Conservation (phyloP, 1,140 invertebrate species). For the Drosophila tropicalis region DNA sequence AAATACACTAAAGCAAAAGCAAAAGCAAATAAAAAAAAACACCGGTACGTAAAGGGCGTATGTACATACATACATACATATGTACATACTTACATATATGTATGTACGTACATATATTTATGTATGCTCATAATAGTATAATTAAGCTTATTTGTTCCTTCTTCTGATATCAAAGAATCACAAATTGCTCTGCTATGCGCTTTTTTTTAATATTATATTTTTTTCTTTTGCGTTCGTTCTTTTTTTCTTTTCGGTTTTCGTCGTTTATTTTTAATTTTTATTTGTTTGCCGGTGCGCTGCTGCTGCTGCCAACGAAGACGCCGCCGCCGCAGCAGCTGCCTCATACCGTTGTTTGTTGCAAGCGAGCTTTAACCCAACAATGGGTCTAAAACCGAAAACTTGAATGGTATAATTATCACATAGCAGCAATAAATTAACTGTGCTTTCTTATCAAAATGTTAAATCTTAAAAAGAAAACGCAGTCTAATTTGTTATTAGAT, state of each 20-base stretch:
- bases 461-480: too few relatives aligned
- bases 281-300: conserved; percentile 7
- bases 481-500: too few relatives aligned
- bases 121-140: too few relatives aligned
- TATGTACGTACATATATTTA: neutral
- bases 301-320: neutral
- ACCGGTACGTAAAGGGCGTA: conserved; percentile 16
- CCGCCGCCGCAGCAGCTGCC: neutral
- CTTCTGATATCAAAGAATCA: conserved; percentile 1
- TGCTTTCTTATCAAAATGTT: too few relatives aligned
- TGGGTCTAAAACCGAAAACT: too few relatives aligned
- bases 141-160: conserved; percentile 1
- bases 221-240: neutral
- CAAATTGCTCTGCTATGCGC: neutral
- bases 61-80: neutral
- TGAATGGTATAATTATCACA: too few relatives aligned
- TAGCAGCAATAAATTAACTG: too few relatives aligned
- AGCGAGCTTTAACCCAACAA: conserved; percentile 1
- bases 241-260: conserved; percentile 3
- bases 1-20: conserved; percentile 9
- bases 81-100: too few relatives aligned
- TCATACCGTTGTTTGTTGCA: conserved; percentile 11
- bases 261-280: conserved; percentile 9
- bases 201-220: neutral
- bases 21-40: conserved; percentile 12